Evolutionary conservation across 2,888 invertebrate species (phyloP), one percentile per base, ranked within the genome.

Genomic region (Anodontia alba): DNA sequence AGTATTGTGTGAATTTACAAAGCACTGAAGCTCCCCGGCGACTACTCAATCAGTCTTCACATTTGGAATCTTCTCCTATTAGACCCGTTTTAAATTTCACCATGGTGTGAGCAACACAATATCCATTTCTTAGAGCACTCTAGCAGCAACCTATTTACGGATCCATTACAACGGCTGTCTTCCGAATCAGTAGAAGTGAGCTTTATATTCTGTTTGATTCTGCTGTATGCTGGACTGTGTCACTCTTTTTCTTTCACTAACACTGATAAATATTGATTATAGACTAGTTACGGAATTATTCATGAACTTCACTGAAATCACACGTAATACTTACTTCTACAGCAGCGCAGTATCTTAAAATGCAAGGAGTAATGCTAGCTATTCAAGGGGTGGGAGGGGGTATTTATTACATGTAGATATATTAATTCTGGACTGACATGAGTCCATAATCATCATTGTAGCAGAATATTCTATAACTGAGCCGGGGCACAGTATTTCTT

Each of bases 231-330:
- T 33, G 62, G 26, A 12, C 62, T 33, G 62, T 62, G 62, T 62
- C 62, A 62, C 26, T 62, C 33, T 62, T 33, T 62, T 62, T 62
- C 62, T 62, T 62, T 62, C 26, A 62, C 62, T 62, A 33, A 29
- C 62, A 62, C 62, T 62, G 62, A 62, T 62, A 62, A 33, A 62
- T 62, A 62, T 62, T 62, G 62, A 62, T 62, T 62, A 62, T 62
- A 20, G 62, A 29, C 62, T 62, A 33, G 62, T 62, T 62, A 33
- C 62, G 17, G 62, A 33, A 62, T 62, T 29, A 62, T 62, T 62
- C 62, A 62, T 62, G 62, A 33, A 33, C 31, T 62, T 62, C 62
- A 12, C 31, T 62, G 33, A 33, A 62, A 62, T 17, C 2, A 33
- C 62, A 62, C 62, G 62, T 62, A 62, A 62, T 62, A 29, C 46